Percentiles rank a stretch among this genome's conserved stretches.
Conservation (phyloP, 2,113 vertebrate species). For the Lycocorax pyrrhopterus region DNA sequence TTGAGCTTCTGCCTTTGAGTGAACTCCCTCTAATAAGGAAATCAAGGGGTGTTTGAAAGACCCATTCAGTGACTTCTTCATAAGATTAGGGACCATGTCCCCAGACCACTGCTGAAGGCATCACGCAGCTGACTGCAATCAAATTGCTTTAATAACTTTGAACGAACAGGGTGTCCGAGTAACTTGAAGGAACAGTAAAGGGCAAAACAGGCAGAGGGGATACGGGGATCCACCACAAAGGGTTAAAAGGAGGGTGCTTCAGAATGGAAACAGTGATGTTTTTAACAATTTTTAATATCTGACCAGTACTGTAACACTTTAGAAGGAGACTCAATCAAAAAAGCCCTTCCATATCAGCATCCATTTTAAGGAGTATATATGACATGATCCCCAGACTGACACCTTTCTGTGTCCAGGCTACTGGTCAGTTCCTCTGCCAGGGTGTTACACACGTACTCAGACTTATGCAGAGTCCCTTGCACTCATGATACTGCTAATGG, state of each 20-base stretch:
- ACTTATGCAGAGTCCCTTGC: neutral
- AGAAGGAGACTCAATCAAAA: neutral
- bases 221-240: neutral
- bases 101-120: neutral
- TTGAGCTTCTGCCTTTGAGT: constrained; percentile 19
- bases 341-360: neutral
- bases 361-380: neutral
- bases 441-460: neutral
- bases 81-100: constrained; percentile 27
- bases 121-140: neutral
- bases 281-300: neutral
- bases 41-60: constrained; percentile 23
- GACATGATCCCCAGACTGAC: neutral
- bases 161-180: neutral
- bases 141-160: neutral
- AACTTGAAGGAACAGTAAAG: neutral
- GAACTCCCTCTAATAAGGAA: constrained; percentile 6
- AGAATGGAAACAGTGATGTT: neutral
- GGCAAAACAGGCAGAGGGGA: neutral
- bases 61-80: constrained; percentile 24
- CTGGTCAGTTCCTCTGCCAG: neutral
- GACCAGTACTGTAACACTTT: neutral
- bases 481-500: neutral
- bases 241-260: neutral
- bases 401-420: neutral